Conservation (phyloP, 2,888 invertebrate genomes). For the Euphydryas editha region DNA sequence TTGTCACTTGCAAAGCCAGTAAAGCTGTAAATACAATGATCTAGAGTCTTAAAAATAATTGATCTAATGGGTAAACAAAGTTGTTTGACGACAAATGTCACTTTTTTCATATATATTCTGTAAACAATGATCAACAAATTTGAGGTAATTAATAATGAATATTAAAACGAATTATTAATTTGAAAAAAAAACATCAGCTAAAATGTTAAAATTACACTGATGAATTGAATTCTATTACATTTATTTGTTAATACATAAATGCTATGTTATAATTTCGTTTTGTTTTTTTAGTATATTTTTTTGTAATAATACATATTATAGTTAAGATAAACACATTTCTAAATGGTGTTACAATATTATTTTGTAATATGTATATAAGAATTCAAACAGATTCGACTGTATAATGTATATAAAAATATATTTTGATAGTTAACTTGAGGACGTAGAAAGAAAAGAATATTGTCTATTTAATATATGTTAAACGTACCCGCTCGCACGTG, state of each 20-base stretch:
- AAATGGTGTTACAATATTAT: background rate
- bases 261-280: background rate
- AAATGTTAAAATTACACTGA: background rate
- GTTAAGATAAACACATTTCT: background rate
- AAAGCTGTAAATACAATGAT: constrained; percentile 45
- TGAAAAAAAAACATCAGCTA: too few species aligned
- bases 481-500: background rate
- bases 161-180: too few species aligned
- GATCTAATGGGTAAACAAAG: background rate
- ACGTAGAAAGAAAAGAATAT: background rate
- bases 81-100: background rate
- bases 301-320: background rate
- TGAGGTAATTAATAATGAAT: too few species aligned
- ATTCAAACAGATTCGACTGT: background rate
- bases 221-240: background rate
- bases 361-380: background rate
- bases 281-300: background rate
- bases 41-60: background rate
- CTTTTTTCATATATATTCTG: background rate
- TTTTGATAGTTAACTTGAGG: background rate
- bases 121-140: too few species aligned
- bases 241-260: background rate
- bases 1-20: constrained; percentile 59
- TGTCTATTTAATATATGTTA: background rate
- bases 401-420: background rate